Conservation (phyloP, 2,888 invertebrate species). For the Sipha maydis region DNA sequence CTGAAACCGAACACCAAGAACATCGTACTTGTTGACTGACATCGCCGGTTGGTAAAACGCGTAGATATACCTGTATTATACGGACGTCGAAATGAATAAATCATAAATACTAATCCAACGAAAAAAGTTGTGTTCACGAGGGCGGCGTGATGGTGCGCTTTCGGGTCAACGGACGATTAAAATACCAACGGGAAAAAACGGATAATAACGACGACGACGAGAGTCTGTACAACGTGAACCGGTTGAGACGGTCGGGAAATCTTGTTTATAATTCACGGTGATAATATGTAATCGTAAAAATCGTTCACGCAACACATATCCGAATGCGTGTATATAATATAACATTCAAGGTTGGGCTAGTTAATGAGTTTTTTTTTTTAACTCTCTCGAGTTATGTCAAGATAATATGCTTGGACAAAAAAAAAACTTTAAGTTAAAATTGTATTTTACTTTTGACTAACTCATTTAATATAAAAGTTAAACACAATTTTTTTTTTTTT, state of each 20-base stretch:
- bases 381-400: too few relatives aligned
- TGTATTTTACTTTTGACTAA: not conserved
- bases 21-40: not conserved
- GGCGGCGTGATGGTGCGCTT: not conserved
- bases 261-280: not conserved
- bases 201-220: not conserved
- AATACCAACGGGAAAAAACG: constrained; percentile 7
- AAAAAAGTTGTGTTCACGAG: not conserved
- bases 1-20: not conserved
- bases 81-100: not conserved
- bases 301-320: too few relatives aligned
- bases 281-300: not conserved
- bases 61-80: not conserved
- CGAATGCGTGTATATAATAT: not conserved
- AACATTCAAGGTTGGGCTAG: not conserved
- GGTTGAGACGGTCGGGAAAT: constrained; percentile 4
- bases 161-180: constrained; percentile 33
- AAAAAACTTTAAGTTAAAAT: too few relatives aligned
- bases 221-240: not conserved
- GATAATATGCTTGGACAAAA: too few relatives aligned
- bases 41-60: not conserved
- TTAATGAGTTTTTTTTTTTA: not conserved
- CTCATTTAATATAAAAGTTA: not conserved
- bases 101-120: not conserved
- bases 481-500: not conserved